These are phyloP conservation scores for Varanus salvator DNA, from an alignment of 2,113 vertebrate genomes.

Conservation along the genomic window DNA sequence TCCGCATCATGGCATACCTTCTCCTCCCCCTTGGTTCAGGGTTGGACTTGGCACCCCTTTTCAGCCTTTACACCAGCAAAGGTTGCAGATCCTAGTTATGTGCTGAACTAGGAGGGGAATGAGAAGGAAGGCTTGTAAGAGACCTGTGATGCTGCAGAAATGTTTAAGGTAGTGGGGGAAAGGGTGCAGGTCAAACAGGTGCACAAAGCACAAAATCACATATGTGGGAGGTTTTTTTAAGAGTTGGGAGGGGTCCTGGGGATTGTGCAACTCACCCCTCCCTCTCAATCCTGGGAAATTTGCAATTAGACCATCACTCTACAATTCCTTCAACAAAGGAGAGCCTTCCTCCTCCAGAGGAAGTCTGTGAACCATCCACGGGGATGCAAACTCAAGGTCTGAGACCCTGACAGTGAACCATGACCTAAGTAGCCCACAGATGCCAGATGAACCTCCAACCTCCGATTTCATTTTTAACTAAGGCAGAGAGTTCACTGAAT, in stretches of 20 bases:
- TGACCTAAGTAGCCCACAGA: too few relatives aligned
- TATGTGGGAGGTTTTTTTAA: too few relatives aligned
- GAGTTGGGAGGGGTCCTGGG: too few relatives aligned
- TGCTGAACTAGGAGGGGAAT: too few relatives aligned
- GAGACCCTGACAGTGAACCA: background rate
- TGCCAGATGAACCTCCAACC: background rate
- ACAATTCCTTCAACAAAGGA: background rate
- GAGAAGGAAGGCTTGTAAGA: background rate
- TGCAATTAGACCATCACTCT: background rate
- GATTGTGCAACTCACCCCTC: too few relatives aligned
- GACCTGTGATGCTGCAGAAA: background rate
- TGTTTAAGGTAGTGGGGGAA: background rate
- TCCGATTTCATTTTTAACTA: constrained; percentile 39
- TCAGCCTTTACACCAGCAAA: background rate
- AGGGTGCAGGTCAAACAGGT: background rate
- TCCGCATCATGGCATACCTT: background rate
- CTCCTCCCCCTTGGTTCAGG: background rate
- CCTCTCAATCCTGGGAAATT: background rate
- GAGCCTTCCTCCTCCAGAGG: background rate
- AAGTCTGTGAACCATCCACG: background rate
- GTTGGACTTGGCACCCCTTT: background rate
- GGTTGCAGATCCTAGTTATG: background rate
- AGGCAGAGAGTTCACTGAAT: background rate
- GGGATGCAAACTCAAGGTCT: background rate
- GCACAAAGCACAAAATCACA: background rate